These are phyloP conservation scores for Hippocampus guttulatus DNA, from an alignment of 2,113 vertebrate species.

Conservation along the genomic window DNA sequence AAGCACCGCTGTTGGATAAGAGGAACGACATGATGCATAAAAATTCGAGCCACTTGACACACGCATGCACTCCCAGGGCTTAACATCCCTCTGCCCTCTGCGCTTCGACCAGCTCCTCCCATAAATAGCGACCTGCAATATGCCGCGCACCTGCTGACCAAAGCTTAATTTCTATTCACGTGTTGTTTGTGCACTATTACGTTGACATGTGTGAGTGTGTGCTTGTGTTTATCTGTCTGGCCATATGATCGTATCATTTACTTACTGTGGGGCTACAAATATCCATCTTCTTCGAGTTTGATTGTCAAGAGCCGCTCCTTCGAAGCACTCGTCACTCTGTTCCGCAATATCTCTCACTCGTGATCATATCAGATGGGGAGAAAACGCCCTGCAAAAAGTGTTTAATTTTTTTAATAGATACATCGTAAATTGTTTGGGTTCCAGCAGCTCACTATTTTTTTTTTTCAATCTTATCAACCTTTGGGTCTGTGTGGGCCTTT, in stretches of 20 bases:
- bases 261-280: constrained; percentile 11
- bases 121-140: constrained; percentile 63
- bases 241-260: constrained; percentile 8
- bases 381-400: background rate
- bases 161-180: constrained; percentile 70
- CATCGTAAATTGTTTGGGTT: background rate
- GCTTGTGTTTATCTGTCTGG: constrained; percentile 21
- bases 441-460: background rate
- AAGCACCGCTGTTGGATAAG: constrained; percentile 65
- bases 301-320: background rate
- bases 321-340: background rate
- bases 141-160: constrained; percentile 67
- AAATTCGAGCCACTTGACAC: constrained; percentile 47
- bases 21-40: constrained; percentile 64
- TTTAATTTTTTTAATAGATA: background rate
- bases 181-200: constrained; percentile 42
- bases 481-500: constrained; percentile 29
- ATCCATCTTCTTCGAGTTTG: constrained; percentile 14
- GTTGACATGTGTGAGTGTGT: constrained; percentile 26
- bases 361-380: background rate
- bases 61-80: constrained; percentile 22
- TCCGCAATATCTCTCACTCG: background rate
- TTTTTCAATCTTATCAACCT: constrained; percentile 21
- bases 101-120: constrained; percentile 59
- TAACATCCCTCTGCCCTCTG: constrained; percentile 61